These are phyloP conservation scores for Crax fasciolata DNA, from an alignment of 2,797 vertebrate genomes.

Conservation along the genomic window DNA sequence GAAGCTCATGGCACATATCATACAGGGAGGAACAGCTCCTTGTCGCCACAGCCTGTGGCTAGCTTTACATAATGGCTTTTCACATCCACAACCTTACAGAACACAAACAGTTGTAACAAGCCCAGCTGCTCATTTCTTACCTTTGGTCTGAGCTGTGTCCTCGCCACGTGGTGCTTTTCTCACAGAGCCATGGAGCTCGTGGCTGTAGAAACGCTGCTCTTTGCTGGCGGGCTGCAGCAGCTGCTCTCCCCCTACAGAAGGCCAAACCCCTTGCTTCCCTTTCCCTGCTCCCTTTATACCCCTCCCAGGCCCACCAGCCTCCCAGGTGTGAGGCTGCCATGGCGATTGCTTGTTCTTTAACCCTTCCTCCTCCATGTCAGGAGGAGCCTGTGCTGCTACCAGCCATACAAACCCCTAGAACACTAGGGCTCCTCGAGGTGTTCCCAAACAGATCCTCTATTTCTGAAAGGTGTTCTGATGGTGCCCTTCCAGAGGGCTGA, in stretches of 20 bases:
- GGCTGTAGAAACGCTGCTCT: not conserved
- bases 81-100: not conserved
- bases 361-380: not conserved
- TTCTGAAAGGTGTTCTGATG: not conserved
- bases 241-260: not conserved
- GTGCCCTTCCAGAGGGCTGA: not conserved
- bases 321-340: not conserved
- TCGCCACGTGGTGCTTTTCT: not conserved
- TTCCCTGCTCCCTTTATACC: slow-evolving; percentile 1
- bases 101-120: not conserved
- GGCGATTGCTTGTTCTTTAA: slow-evolving; percentile 24
- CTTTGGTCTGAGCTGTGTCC: not conserved
- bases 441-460: not conserved
- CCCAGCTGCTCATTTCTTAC: not conserved
- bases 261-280: fast-evolving
- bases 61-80: not conserved
- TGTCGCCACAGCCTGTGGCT: not conserved
- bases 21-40: not conserved
- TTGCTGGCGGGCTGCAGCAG: fast-evolving
- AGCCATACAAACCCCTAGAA: not conserved
- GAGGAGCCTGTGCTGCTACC: not conserved
- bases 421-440: not conserved
- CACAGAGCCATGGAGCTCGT: fast-evolving
- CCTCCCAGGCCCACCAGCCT: not conserved
- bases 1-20: not conserved